Evolutionary conservation across 2,888 invertebrate species (phyloP), one percentile per base, ranked within the genome.

Genomic region (Orgyia antiqua): DNA sequence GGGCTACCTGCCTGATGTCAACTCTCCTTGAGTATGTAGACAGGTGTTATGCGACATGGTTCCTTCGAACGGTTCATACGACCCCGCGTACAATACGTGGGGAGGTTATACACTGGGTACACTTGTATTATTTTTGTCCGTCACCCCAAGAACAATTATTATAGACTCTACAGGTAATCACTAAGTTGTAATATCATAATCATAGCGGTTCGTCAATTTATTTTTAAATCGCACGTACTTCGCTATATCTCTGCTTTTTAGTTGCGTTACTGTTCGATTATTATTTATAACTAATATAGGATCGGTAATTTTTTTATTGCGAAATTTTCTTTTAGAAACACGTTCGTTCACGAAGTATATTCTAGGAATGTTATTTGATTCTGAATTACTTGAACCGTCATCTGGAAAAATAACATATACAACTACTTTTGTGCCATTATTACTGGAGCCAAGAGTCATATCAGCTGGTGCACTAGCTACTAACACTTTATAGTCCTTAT

Each of bases 221-320:
- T 59, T 82, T 51, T 57, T 76, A 25, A 84, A 79, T 29, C 47
- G 68, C 0, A 84, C 36, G 25, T 59, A 68, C 45, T 77, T 83
- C 1, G 64, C 48, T 10, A 84, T 48, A 44, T 69, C 67, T 33
- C 63, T 73, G 40, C 84, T 84, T 37, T 68, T 76, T 8, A 82
- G 25, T 2, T 75, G 71, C 0, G 84, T 82, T 0, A 82, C 76
- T 0, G 76, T 82, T 17, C 84, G 61, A 30, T 83, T 83, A 41
- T 44, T 75, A 33, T 83, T 67, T 5, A 84, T 45, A 3, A 83
- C 57, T 3, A 79, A 30, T 33, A 83, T 44, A 0, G 77, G 76
- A 1, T 48, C 35, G 1, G 47, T 32, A 9, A 45, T 41, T 10
- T 50, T 39, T 18, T 51, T 63, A 20, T 55, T 64, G 7, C 33